A percentile compares a stretch with the other conserved stretches of the same genome.
phyloP scores from a whole-genome alignment of 92 coral and sea anemone genomes.

The Phenganax stokvisi region DNA sequence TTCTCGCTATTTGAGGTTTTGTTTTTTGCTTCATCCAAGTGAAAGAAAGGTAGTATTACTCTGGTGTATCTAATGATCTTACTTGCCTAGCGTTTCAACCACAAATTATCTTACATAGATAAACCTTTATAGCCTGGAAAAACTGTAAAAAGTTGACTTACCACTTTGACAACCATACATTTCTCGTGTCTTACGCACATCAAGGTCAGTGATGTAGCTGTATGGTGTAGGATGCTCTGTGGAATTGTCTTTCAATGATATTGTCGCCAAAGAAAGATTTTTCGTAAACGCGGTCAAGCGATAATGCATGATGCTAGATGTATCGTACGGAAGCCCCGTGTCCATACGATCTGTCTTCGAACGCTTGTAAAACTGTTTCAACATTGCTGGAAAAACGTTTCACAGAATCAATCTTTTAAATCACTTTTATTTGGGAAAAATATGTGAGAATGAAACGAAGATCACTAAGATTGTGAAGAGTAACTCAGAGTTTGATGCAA shows the following conservation, averaged over 20 bases:
- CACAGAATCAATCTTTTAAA: background rate
- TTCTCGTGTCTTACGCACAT: conserved; percentile 58
- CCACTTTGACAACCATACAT: conserved; percentile 73
- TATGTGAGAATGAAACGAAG: background rate
- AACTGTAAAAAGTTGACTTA: conserved; percentile 29
- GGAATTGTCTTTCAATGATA: conserved; percentile 51
- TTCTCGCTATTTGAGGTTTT: too few relatives aligned
- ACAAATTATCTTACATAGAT: too few relatives aligned
- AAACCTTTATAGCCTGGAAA: background rate
- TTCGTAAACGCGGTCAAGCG: conserved; percentile 67
- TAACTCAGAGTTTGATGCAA: too few relatives aligned
- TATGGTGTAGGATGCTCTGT: conserved; percentile 66
- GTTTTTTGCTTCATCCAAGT: too few relatives aligned
- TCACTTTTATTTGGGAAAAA: background rate
- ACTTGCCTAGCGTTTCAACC: background rate
- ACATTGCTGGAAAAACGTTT: conserved; percentile 41
- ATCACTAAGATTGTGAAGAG: background rate
- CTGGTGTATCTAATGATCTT: background rate
- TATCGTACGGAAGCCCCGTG: conserved; percentile 59
- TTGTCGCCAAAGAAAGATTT: conserved; percentile 53
- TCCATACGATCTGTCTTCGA: conserved; percentile 54
- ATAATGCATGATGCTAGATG: conserved; percentile 91
- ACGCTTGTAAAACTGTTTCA: conserved; percentile 60
- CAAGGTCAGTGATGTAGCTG: conserved; percentile 60
- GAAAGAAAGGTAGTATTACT: background rate